These are phyloP conservation scores for Drosophila cognata DNA, from an alignment of 2,888 invertebrate genomes.

Conservation along the genomic window DNA sequence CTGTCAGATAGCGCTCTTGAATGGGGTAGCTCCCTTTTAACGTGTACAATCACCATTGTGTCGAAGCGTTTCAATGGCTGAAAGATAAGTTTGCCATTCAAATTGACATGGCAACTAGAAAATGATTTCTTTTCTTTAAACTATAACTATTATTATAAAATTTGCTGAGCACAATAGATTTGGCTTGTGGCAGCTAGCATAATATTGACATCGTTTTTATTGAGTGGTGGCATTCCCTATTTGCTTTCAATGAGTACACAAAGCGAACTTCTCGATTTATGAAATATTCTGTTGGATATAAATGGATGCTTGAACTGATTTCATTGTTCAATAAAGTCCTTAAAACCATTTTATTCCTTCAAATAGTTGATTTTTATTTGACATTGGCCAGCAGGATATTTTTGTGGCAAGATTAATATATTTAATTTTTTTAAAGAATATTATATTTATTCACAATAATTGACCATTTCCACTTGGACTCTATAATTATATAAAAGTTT, in stretches of 20 bases:
- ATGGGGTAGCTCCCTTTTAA: conserved; percentile 1
- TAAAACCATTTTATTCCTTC: neutral
- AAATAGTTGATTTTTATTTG: neutral
- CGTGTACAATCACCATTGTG: conserved; percentile 7
- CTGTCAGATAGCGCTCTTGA: conserved; percentile 3
- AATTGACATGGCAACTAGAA: neutral
- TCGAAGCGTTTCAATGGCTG: conserved; percentile 7
- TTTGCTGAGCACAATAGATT: neutral
- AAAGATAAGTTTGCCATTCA: conserved; percentile 2
- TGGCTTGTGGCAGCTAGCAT: neutral
- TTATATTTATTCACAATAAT: no score
- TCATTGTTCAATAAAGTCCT: neutral
- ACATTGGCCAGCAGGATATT: neutral
- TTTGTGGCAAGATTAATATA: neutral
- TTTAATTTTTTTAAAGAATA: neutral
- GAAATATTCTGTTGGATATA: neutral
- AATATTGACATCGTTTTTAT: conserved; percentile 2
- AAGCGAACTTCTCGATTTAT: neutral
- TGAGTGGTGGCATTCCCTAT: neutral
- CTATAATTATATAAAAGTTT: neutral
- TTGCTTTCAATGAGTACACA: neutral
- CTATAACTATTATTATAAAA: neutral
- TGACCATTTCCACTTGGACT: neutral
- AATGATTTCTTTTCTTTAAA: conserved; percentile 4
- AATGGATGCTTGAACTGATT: neutral